Evolutionary conservation across 2,888 invertebrate genomes (phyloP), one percentile per base, ranked within the genome.

Genomic region (Zelleria hepariella): DNA sequence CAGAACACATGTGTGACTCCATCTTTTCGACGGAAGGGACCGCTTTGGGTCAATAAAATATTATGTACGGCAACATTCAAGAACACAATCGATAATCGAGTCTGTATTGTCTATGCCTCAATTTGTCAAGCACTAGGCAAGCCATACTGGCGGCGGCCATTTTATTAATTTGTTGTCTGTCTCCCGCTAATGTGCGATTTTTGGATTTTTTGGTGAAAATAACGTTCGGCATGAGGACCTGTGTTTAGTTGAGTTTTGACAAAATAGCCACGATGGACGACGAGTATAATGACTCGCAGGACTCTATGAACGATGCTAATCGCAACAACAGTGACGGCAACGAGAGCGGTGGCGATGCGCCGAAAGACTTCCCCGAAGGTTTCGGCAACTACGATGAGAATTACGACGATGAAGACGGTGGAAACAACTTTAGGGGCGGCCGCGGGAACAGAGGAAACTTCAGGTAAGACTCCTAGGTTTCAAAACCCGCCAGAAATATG

Each of bases 371-470:
- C 61, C 75, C 74, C 62, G 89, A 88, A 63, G 66, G 67, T 62
- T 65, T 26, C 15, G 59, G 68, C 18, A 70, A 70, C 1, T 84
- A 75, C 60, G 87, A 87, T 5, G 87, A 87, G n/a, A 68, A 67
- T 53, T 84, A 72, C 61, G 86, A 86, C 5, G 87, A 87, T 57
- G 87, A 87, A 7, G 86, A 86, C 2, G 75, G 76, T 3, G 74
- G 77, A 1, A 77, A 75, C 62, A 75, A 69, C 62, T 42, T 42
- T 15, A 87, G 80, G 65, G 72, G 88, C 55, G 80, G 78, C 32
- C 77, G 77, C 56, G 75, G 85, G 1, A 85, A 86, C 20, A 81
- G 87, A 10, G 87, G 86, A 0, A 84, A 78, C 63, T 89, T 82
- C 71, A 84, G 86, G 89, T 88, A 66, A 64, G 57, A n/a, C 24